Evolutionary conservation across 1,140 invertebrate species (phyloP).

Genomic region (Leptinotarsa undecemlineata): DNA sequence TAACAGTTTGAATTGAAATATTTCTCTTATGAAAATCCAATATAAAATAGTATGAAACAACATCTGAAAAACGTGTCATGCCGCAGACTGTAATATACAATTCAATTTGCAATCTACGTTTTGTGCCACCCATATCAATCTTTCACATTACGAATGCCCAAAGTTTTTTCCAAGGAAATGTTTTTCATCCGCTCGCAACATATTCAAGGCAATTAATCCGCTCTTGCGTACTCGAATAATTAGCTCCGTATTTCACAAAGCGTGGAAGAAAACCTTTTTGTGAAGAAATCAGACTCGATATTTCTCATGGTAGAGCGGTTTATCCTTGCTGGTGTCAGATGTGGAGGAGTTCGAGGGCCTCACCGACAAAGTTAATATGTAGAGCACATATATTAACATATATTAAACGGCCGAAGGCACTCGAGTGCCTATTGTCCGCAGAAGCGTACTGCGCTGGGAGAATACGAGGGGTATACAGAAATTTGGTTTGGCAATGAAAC

Average conservation of each 20-base stretch:
- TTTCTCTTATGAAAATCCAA: too few species aligned
- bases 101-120: too few species aligned
- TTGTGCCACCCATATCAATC: too few species aligned
- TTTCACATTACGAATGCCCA: too few species aligned
- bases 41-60: too few species aligned
- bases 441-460: conserved; percentile 5
- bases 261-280: conserved; percentile 11
- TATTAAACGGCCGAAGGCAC: conserved; percentile 40
- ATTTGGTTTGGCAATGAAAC: too few species aligned
- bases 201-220: background rate
- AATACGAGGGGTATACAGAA: background rate
- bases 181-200: background rate
- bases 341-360: conserved; percentile 32
- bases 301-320: conserved; percentile 27
- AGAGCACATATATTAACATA: conserved; percentile 50
- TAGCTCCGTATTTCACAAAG: conserved; percentile 16
- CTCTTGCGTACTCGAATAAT: background rate
- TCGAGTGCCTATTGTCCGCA: conserved; percentile 31
- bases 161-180: background rate
- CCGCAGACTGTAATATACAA: too few species aligned
- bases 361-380: conserved; percentile 50
- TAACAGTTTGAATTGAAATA: too few species aligned
- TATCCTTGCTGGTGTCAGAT: conserved; percentile 23
- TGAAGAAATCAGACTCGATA: conserved; percentile 19
- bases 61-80: too few species aligned